Conservation (phyloP, 2,113 vertebrate species). For the Lanius ludovicianus region DNA sequence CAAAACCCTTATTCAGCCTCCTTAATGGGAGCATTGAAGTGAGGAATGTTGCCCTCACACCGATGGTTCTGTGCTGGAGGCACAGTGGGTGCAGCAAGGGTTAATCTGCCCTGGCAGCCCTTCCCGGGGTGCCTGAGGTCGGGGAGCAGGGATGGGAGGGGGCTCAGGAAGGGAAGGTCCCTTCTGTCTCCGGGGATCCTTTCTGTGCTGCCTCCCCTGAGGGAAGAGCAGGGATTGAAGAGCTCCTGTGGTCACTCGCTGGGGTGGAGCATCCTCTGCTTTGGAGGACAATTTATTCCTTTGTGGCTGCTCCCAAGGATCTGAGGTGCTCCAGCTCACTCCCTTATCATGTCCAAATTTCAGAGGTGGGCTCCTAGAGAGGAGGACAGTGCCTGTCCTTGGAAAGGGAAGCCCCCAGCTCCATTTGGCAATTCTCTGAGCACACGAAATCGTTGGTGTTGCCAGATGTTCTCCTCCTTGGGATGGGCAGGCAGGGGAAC, state of each 20-base stretch:
- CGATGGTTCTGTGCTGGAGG: neutral
- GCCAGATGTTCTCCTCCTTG: neutral
- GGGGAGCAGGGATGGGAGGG: neutral
- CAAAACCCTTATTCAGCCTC: neutral
- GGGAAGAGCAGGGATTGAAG: neutral
- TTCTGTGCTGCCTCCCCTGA: neutral
- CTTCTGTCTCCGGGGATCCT: neutral
- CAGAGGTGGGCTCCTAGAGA: neutral
- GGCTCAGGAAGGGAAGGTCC: neutral
- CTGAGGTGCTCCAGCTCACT: neutral
- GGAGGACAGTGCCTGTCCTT: neutral
- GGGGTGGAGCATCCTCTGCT: neutral
- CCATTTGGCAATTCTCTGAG: neutral
- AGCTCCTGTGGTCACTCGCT: rapidly evolving
- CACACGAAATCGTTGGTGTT: neutral
- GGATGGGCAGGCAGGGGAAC: neutral
- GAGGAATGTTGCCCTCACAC: rapidly evolving
- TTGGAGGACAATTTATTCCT: rapidly evolving
- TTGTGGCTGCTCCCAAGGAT: neutral
- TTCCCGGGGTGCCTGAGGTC: neutral
- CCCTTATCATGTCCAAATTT: rapidly evolving
- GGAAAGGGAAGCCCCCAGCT: neutral
- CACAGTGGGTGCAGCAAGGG: neutral
- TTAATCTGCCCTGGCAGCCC: neutral
- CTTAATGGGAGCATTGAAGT: rapidly evolving